Percentiles rank a stretch among this genome's conserved stretches.
phyloP scores from a whole-genome alignment of 2,113 vertebrate genomes.

The Nannobrachium achirus region DNA sequence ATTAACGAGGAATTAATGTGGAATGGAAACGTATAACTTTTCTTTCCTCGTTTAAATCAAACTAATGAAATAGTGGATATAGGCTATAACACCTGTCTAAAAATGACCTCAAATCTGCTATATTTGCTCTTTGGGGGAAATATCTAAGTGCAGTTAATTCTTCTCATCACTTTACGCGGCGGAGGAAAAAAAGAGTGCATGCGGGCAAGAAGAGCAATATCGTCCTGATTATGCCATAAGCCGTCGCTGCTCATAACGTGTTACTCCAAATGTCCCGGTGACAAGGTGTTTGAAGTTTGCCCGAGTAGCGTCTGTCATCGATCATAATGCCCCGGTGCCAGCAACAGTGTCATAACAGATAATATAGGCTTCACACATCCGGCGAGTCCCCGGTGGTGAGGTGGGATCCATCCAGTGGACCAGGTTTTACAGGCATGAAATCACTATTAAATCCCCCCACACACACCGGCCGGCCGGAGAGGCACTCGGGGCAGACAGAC shows the following conservation, averaged over 20 bases:
- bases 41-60: constrained; percentile 20
- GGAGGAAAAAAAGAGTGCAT: constrained; percentile 3
- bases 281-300: constrained; percentile 52
- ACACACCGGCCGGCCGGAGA: constrained; percentile 39
- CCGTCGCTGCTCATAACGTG: constrained; percentile 36
- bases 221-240: constrained; percentile 40
- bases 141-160: neutral
- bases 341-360: constrained; percentile 70
- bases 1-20: constrained; percentile 43
- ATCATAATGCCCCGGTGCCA: constrained; percentile 59
- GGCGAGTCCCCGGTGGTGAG: constrained; percentile 54
- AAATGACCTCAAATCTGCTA: constrained; percentile 25
- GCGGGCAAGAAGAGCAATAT: constrained; percentile 29
- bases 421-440: constrained; percentile 67
- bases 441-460: constrained; percentile 59
- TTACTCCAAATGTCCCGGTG: constrained; percentile 42
- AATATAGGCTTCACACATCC: constrained; percentile 63
- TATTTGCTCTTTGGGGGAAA: constrained; percentile 9
- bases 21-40: neutral
- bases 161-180: constrained; percentile 9
- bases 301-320: constrained; percentile 64
- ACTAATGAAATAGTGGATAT: constrained; percentile 9
- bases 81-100: constrained; percentile 9
- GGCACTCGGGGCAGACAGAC: constrained; percentile 37
- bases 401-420: constrained; percentile 52